Evolutionary conservation across 2,113 vertebrate species (phyloP).

Genomic region (Aegotheles bennettii): DNA sequence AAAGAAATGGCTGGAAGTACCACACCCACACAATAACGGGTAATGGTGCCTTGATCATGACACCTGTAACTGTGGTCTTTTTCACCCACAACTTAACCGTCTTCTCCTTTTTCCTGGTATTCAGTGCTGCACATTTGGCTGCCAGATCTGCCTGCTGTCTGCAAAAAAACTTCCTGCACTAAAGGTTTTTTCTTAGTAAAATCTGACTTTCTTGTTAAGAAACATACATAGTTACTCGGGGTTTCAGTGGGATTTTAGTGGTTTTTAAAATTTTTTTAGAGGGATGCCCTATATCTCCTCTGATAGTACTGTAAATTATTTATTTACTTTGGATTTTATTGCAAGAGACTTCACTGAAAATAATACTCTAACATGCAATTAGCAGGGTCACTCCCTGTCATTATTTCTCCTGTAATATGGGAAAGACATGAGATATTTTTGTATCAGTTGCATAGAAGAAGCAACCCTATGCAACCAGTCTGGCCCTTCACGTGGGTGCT

Average conservation of each 20-base stretch:
- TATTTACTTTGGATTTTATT: not conserved
- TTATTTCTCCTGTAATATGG: not conserved
- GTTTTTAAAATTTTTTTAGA: not conserved
- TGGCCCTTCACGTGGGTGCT: not conserved
- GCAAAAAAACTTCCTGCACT: not conserved
- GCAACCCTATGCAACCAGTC: not conserved
- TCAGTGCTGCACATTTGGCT: not conserved
- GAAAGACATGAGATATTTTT: not conserved
- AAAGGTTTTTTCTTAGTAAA: not conserved
- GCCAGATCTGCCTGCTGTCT: not conserved
- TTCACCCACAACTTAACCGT: not conserved
- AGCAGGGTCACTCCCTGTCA: not conserved
- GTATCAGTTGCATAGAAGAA: not conserved
- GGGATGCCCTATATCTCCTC: not conserved
- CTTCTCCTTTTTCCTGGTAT: not conserved
- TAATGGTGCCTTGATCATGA: not conserved
- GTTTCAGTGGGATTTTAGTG: not conserved
- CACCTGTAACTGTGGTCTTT: not conserved
- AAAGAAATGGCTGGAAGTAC: not conserved
- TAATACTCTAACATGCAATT: not conserved
- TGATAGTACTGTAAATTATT: not conserved
- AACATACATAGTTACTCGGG: fast-evolving
- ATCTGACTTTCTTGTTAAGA: not conserved
- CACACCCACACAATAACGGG: not conserved
- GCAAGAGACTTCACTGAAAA: not conserved